Percentiles rank a stretch among this genome's conserved stretches.
These are phyloP conservation scores for Zeus faber DNA, from an alignment of 2,113 vertebrate genomes.

Conservation along the genomic window DNA sequence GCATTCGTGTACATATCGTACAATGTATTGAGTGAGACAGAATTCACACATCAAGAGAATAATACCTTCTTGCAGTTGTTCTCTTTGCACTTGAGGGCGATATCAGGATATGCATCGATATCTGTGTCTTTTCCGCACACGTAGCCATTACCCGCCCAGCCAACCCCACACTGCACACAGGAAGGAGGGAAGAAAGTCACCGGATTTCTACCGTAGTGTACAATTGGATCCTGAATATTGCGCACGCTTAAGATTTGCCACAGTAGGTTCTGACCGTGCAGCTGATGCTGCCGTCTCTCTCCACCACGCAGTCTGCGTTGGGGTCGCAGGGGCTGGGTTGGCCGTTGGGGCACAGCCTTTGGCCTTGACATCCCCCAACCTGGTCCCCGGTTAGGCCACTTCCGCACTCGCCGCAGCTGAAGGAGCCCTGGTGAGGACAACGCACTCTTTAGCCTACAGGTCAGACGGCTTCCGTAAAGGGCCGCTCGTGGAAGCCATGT, in stretches of 20 bases:
- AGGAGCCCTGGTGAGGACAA: conserved; percentile 82
- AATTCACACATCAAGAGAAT: too few species aligned
- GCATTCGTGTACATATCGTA: too few species aligned
- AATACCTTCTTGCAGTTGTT: conserved; percentile 83
- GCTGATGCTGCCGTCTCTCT: conserved; percentile 82
- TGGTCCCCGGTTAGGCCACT: conserved; percentile 88
- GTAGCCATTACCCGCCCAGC: conserved; percentile 94
- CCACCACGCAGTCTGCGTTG: conserved; percentile 84
- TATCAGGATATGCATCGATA: conserved; percentile 92
- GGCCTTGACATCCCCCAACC: conserved; percentile 78
- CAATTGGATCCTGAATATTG: too few species aligned
- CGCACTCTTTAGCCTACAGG: conserved; percentile 11
- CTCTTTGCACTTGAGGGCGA: conserved; percentile 79
- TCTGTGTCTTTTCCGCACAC: conserved; percentile 92
- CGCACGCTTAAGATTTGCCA: too few species aligned
- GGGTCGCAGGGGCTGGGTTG: conserved; percentile 85
- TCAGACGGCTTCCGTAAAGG: too few species aligned
- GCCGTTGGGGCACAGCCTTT: conserved; percentile 79
- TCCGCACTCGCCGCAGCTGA: conserved; percentile 86
- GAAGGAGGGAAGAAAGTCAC: too few species aligned
- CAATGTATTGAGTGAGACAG: too few species aligned
- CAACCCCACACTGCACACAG: conserved; percentile 83
- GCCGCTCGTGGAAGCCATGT: neutral
- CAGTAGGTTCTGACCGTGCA: conserved; percentile 82
- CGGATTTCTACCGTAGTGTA: too few species aligned